These are phyloP conservation scores for Pelvicachromis taeniatus DNA, from an alignment of 2,113 vertebrate species.

Conservation along the genomic window DNA sequence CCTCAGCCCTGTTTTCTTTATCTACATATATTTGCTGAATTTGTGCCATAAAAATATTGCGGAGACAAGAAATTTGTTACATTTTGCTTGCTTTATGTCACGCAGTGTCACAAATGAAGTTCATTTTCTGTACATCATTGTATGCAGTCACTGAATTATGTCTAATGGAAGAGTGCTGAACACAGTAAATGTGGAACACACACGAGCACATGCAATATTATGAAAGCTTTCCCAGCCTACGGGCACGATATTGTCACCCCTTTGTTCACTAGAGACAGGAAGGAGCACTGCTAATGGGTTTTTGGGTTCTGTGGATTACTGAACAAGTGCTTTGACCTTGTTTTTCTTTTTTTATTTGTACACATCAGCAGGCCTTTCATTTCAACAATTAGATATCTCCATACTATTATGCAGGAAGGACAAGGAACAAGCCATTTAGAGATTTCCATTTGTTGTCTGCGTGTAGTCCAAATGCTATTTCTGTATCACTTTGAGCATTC, in stretches of 20 bases:
- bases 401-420: background rate
- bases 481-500: too few species aligned
- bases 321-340: background rate
- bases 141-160: background rate
- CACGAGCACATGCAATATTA: background rate
- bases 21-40: background rate
- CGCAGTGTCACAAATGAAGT: background rate
- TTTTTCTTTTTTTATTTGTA: fast-evolving
- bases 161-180: background rate
- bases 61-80: background rate
- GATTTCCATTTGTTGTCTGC: background rate
- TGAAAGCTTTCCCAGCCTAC: background rate
- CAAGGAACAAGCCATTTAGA: fast-evolving
- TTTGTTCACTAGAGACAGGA: background rate
- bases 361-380: background rate
- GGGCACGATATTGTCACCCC: background rate
- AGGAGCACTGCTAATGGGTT: background rate
- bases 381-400: background rate
- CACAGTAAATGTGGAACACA: background rate
- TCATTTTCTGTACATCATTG: background rate
- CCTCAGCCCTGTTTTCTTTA: fast-evolving
- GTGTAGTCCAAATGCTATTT: background rate
- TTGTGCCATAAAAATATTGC: background rate
- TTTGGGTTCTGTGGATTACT: background rate
- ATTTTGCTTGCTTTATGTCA: background rate